Evolutionary conservation across 2,797 vertebrate genomes (phyloP), one percentile per base, ranked within the genome.

Genomic region (Triplophysa bombifrons): DNA sequence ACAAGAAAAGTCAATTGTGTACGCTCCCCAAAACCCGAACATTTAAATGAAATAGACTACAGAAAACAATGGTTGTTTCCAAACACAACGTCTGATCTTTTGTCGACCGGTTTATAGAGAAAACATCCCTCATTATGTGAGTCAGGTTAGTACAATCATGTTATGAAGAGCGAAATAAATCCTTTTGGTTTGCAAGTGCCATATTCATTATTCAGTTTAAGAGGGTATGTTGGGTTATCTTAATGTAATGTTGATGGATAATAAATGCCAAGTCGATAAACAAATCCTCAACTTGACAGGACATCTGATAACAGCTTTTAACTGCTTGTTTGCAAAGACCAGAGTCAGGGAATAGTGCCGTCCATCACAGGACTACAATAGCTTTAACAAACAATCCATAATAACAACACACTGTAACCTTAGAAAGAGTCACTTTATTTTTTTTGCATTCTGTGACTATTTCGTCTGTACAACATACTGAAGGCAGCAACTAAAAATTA

Each of bases 1-100:
- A 91, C 89, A 92, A 87, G 86, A 90, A 87, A 85, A 81, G 66
- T 89, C 82, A 84, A 76, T 51, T 76, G 53, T 70, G 71, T 75
- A 56, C 86, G 84, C 85, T 89, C 84, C 88, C 88, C 82, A 87
- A 85, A 16, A 88, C 88, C 51, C 19, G n/a, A 58, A 65, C 48
- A 46, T 65, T 66, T 84, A 78, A 25, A 63, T 68, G 25, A 22
- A 16, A 51, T 38, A 77, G 41, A 30, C 66, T 46, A 75, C 68
- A 16, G 64, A 16, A 63, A 68, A 48, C 30, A 76, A 74, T 74
- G 80, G 70, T 58, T 58, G 11, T 19, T 82, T 60, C 68, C 69
- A 67, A 67, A 75, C 41, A 69, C 19, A 53, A 51, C n/a, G 38
- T n/a, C 44, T 3, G 20, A 61, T 70, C 72, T 53, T 34, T 1